phyloP scores from a whole-genome alignment of 2,113 vertebrate genomes.

The Ptilonorhynchus violaceus region DNA sequence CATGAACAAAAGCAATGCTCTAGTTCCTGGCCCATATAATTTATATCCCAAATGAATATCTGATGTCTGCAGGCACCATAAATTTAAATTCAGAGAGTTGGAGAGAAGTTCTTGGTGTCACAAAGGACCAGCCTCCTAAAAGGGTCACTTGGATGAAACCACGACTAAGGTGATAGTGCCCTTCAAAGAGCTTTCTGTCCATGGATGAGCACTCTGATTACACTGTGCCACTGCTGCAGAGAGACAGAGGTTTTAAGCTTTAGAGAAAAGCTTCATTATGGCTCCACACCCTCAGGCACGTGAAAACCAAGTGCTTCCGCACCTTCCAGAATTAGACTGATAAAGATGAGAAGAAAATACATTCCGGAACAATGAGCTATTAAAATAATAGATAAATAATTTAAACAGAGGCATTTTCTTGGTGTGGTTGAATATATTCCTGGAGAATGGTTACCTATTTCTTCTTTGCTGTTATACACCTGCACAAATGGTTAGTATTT shows the following conservation, averaged over 20 bases:
- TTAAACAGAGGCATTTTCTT: background rate
- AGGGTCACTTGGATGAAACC: background rate
- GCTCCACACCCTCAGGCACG: background rate
- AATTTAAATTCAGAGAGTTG: background rate
- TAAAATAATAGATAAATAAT: background rate
- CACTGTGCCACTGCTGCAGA: background rate
- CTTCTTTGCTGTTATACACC: background rate
- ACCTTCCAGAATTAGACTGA: background rate
- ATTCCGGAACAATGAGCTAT: background rate
- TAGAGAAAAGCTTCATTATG: background rate
- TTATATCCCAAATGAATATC: background rate
- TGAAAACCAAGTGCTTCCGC: background rate
- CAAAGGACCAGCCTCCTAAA: background rate
- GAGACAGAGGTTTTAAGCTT: background rate
- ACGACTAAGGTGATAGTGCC: rapidly evolving
- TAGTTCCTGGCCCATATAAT: background rate
- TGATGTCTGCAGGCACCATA: background rate
- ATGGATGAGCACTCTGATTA: background rate
- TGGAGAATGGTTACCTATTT: background rate
- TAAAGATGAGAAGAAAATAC: background rate
- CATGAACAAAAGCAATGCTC: background rate
- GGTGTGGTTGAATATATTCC: background rate
- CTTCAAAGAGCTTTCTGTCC: background rate
- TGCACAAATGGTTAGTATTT: background rate
- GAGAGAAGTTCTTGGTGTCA: background rate